Evolutionary conservation across 2,797 vertebrate species (phyloP), one percentile per base, ranked within the genome.

Genomic region (Pseudochromis fuscus): DNA sequence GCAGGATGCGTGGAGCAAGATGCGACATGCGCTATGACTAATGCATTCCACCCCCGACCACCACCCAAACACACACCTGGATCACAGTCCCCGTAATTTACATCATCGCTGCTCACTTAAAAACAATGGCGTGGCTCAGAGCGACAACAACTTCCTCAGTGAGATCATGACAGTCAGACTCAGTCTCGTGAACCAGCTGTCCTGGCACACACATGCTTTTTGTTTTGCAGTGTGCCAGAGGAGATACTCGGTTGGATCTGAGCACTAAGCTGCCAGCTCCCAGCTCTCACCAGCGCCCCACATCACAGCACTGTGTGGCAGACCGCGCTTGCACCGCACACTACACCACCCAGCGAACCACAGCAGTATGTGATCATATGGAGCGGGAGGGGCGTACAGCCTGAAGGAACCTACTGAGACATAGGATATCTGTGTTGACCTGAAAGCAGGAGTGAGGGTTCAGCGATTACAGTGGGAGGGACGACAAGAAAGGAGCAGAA

Each of bases 241-340:
- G 57, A 78, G 68, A 77, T 49, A 19, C 72, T 79, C 72, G 67
- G 60, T 57, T 16, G 40, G 64, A 51, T 56, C 60, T 4, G 42
- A 81, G 67, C 79, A 59, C 69, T 70, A 58, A 79, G 79, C 86
- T 61, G 83, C 87, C 75, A 58, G 80, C 74, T 82, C 72, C 65
- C 72, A 31, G 67, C 76, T 58, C 44, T 72, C 49, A 57, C 87
- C 75, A 63, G 31, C 30, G 49, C 40, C 58, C 92, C 91, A 94
- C 92, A 94, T 93, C 88, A 93, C 64, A 92, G 80, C 53, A 0
- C 21, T 1, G 25, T 44, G 86, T 25, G 87, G 90, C 67, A 1
- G 76, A 86, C 91, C 89, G 0, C 87, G 8, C 51, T 64, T 68
- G 75, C 50, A 65, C 91, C 87, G 75, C 91, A 87, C 24, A 56